These are phyloP conservation scores for Piaya cayana DNA, from an alignment of 2,113 vertebrate genomes.

Conservation along the genomic window DNA sequence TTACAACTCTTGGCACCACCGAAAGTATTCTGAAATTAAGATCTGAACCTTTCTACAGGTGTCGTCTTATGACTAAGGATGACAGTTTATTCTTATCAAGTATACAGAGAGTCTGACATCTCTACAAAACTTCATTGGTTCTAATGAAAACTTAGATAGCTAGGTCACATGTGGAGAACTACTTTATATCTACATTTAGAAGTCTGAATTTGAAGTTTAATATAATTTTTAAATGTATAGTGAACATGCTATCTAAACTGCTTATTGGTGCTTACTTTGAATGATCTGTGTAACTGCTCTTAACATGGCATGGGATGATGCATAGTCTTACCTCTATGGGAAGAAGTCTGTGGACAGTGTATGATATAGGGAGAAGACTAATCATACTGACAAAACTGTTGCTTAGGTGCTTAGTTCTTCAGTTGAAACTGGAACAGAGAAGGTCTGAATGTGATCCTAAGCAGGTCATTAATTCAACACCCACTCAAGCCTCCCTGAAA, in stretches of 20 bases:
- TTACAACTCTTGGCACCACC: not conserved
- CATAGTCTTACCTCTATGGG: not conserved
- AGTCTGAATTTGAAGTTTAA: not conserved
- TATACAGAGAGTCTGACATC: not conserved
- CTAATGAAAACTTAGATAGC: not conserved
- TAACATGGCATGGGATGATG: not conserved
- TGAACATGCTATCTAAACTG: not conserved
- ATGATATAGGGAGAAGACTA: fast-evolving
- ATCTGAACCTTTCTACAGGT: not conserved
- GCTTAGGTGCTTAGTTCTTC: not conserved
- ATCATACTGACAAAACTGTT: not conserved
- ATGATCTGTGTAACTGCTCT: not conserved
- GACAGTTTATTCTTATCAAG: not conserved
- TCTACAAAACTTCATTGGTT: not conserved
- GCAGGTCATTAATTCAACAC: not conserved
- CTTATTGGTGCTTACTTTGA: not conserved
- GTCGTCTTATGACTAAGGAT: not conserved
- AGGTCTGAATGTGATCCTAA: not conserved
- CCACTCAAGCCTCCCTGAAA: not conserved
- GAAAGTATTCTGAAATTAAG: not conserved
- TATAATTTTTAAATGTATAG: not conserved
- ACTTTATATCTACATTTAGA: not conserved
- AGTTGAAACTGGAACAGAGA: not conserved
- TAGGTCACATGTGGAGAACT: not conserved
- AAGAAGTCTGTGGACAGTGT: not conserved